These are phyloP conservation scores for Porites lutea DNA, from an alignment of 64 coral and sea anemone genomes.

Conservation along the genomic window DNA sequence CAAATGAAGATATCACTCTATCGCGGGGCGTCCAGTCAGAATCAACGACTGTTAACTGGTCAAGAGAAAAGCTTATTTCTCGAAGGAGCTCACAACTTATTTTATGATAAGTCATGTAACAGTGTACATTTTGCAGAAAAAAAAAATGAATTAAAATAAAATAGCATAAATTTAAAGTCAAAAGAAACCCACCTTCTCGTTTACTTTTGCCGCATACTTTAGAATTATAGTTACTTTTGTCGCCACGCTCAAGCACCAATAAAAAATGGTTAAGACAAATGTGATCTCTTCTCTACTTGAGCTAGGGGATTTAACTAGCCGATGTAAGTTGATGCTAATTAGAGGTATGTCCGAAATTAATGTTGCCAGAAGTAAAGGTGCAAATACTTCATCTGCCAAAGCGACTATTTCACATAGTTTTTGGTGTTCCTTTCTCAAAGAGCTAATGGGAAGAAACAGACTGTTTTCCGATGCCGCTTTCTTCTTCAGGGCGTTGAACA, in stretches of 20 bases:
- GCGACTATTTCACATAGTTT: neutral
- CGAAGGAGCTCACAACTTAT: no score
- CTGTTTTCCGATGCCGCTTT: neutral
- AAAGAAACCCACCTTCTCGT: slow-evolving; percentile 6
- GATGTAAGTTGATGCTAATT: neutral
- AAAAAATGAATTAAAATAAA: no score
- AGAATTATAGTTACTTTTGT: neutral
- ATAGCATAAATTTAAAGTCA: no score
- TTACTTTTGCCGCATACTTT: neutral
- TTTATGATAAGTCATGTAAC: no score
- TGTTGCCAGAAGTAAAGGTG: neutral
- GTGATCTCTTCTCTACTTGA: neutral
- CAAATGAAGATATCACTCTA: no score
- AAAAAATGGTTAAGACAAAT: neutral
- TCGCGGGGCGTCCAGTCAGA: no score
- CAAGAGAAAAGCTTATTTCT: no score
- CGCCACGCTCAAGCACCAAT: neutral
- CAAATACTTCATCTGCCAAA: slow-evolving; percentile 7
- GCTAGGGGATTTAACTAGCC: neutral
- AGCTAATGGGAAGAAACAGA: neutral
- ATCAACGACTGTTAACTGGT: no score
- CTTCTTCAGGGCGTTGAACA: neutral
- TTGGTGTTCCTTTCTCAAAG: neutral
- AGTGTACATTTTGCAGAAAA: no score
- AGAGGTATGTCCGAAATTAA: neutral